Evolutionary conservation across 2,888 invertebrate species (phyloP), one percentile per base, ranked within the genome.

Genomic region (Suillia variegata): DNA sequence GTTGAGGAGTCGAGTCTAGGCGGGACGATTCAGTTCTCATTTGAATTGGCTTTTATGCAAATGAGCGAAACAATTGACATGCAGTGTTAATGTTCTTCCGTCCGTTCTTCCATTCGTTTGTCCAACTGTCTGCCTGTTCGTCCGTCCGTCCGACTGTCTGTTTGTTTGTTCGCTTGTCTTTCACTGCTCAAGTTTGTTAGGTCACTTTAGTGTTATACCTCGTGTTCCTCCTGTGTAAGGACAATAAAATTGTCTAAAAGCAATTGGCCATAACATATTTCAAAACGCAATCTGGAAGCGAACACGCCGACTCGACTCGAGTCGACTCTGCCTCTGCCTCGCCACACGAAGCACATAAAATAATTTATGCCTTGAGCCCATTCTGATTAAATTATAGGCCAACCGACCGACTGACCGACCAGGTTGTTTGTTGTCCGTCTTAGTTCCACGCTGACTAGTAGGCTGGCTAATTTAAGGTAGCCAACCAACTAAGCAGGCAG

Each of bases 311-410:
- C 5, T n/a, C 8, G 38, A n/a, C n/a, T n/a, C n/a, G n/a, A n/a
- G n/a, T n/a, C n/a, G n/a, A n/a, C n/a, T n/a, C n/a, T 20, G 45
- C 18, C 10, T n/a, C 6, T 4, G n/a, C 15, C 15, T 13, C 38
- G n/a, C 38, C 10, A 10, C 38, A n/a, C 10, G n/a, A 13, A 38
- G 3, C 38, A 38, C 38, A 38, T 38, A 38, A 38, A 38, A 38
- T 10, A 8, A 38, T 38, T 38, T 38, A 38, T 38, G 38, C 38
- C n/a, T 18, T 45, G 45, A 20, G 20, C 48, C 12, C 34, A 26
- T 56, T 68, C 68, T 70, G 67, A 71, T 73, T 66, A 71, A 73
- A 73, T 73, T 73, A 73, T 68, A 68, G 67, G 56, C 34, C n/a
- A 59, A 62, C 50, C 60, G 42, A 15, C 15, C 31, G n/a, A n/a